Evolutionary conservation across 1,140 invertebrate species (phyloP).

Genomic region (Pseudomyrmex dendroicus): DNA sequence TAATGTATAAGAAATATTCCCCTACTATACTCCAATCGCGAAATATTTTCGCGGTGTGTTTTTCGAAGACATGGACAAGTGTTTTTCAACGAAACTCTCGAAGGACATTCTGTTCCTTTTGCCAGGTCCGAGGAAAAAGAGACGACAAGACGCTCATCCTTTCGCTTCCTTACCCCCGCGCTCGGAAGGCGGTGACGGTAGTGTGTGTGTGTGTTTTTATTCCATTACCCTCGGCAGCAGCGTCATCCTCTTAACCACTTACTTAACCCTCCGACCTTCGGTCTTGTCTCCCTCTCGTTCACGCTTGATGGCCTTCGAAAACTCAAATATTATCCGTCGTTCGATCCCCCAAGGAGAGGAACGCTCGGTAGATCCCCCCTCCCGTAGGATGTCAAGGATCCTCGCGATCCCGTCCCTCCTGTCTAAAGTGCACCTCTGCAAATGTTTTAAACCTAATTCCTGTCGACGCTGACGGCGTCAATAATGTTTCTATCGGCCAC

Average conservation of each 20-base stretch:
- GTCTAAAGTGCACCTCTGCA: constrained; percentile 28
- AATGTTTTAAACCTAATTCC: constrained; percentile 57
- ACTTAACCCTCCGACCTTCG: constrained; percentile 78
- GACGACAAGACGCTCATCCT: constrained; percentile 50
- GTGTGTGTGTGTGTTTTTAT: constrained; percentile 80
- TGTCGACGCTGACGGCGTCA: constrained; percentile 18
- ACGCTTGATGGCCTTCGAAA: constrained; percentile 70
- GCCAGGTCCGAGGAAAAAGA: constrained; percentile 55
- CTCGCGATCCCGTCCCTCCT: background rate
- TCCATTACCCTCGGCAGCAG: constrained; percentile 75
- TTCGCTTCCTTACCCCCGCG: background rate
- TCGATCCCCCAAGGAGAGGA: constrained; percentile 53
- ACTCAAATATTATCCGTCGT: constrained; percentile 80
- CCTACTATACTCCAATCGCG: constrained; percentile 9
- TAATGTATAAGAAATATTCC: constrained; percentile 42
- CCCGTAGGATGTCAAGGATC: constrained; percentile 11
- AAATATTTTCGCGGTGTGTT: constrained; percentile 43
- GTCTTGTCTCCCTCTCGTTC: constrained; percentile 55
- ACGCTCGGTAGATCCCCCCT: background rate
- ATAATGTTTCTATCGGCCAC: constrained; percentile 37
- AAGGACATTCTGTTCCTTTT: constrained; percentile 40
- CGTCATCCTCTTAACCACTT: constrained; percentile 79
- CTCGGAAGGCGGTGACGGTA: constrained; percentile 67
- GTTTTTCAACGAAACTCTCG: constrained; percentile 58
- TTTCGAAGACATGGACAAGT: constrained; percentile 21